Evolutionary conservation across 1,140 invertebrate species (phyloP).

Genomic region (Drosophila burlai): DNA sequence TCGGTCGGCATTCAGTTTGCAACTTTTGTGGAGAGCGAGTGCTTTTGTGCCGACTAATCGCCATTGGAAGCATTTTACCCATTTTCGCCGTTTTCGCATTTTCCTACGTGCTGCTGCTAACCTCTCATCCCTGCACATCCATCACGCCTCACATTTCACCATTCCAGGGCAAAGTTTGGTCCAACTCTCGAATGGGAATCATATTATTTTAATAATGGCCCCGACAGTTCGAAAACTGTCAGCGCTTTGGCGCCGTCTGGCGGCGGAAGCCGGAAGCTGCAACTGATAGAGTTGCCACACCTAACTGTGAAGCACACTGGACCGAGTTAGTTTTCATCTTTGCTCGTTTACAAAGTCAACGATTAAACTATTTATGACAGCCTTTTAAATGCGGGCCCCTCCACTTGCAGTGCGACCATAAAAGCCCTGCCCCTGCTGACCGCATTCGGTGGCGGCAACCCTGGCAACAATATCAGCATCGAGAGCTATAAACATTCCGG

Average conservation of each 20-base stretch:
- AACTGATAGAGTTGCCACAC: constrained; percentile 36
- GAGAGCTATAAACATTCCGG: constrained; percentile 35
- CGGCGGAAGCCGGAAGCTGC: constrained; percentile 31
- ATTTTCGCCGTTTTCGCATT: background rate
- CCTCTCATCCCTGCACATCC: background rate
- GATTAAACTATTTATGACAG: constrained; percentile 83
- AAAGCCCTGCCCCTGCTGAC: constrained; percentile 6
- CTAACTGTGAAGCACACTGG: constrained; percentile 12
- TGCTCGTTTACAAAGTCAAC: constrained; percentile 58
- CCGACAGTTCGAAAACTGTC: constrained; percentile 37
- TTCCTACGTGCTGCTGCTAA: background rate
- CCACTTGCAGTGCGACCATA: constrained; percentile 19
- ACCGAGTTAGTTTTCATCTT: background rate
- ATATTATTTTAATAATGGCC: constrained; percentile 47
- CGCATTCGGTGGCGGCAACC: constrained; percentile 28
- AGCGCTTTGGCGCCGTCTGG: background rate
- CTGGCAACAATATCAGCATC: constrained; percentile 15
- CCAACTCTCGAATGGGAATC: constrained; percentile 37
- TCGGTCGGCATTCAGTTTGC: constrained; percentile 21
- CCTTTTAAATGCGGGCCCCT: constrained; percentile 53
- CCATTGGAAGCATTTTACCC: background rate
- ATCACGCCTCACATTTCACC: constrained; percentile 15
- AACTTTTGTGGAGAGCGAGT: constrained; percentile 30
- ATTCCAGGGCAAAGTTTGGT: constrained; percentile 14
- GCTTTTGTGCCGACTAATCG: constrained; percentile 25